Base-by-base conservation (phyloP, 1,140 invertebrate species). In the Penaeus vannamei region DNA sequence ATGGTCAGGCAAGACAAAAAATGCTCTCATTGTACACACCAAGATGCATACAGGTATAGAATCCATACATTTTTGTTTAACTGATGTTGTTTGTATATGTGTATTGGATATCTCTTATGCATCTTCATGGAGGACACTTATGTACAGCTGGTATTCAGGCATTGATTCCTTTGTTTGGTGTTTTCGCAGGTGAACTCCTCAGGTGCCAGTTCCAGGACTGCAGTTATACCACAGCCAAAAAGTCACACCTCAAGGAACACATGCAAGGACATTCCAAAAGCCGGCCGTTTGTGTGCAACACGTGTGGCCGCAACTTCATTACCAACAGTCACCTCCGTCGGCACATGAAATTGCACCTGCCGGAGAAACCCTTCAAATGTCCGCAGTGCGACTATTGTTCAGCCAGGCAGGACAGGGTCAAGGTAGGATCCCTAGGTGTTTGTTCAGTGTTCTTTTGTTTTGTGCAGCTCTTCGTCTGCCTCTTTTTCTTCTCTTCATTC, bases 261-360 rank as follows among this genome's bases (percentile, higher is more conserved):
- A 94, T 95, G 91, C 93, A 95, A 86, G 94, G 94, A 84, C 95
- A 96, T 92, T 94, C 95, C 66, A 95, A 94, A 53, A 94, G 95
- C 36, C 93, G 95, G n/a, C 94, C 94, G 17, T 95, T 95, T 92
- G 93, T 93, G 32, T 96, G 95, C 92, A 92, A 93, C 61, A 93
- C 94, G 23, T 96, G 95, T 92, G 94, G 95, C 8, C 93, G 95
- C 81, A 94, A 94, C 19, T 96, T 96, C 91, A 94, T 96, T 90
- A 95, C 96, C 92, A 95, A 95, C 90, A 95, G 94, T 60, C 95
- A 96, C 92, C 92, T 96, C 29, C 94, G 94, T 23, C 92, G 94
- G 23, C 95, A 96, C 92, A 94, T 95, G 91, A 92, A 94, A 60
- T 95, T 95, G 80, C 95, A 96, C 92, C 92, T 95, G 7, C 94